Evolutionary conservation across 2,113 vertebrate genomes (phyloP), one percentile per base, ranked within the genome.

Genomic region (Camarhynchus parvulus): DNA sequence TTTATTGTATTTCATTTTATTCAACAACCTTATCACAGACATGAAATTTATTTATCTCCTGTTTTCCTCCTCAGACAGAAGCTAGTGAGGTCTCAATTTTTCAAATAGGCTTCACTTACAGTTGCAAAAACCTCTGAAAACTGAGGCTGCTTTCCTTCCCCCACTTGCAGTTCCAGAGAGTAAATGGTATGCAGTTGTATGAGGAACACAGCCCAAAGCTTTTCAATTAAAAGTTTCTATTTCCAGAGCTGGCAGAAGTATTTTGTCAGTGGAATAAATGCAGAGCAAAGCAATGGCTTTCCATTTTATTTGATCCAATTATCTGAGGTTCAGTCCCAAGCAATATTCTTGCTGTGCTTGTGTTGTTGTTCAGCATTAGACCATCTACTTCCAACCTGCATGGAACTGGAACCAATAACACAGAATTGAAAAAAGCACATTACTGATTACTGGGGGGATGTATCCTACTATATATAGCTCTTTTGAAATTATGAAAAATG

Each of bases 21-120:
- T 62, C 0, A 17, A 44, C 84, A 75, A 66, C 47, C 49, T 89
- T 72, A 78, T 92, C 13, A 4, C 62, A 80, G 82, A 16, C 66
- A 68, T 17, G 28, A 61, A 84, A 82, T 91, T 16, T 89, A 79
- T 75, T 89, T 72, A 76, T 79, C 49, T 53, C 6, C 44, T 0
- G 0, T 44, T 73, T 72, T 75, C 20, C 76, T 64, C 47, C 67
- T 85, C 78, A 87, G 50, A 79, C 20, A 73, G 72, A 76, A 62
- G n/a, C n/a, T 73, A 63, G 79, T 79, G 67, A 97, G 50, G 70
- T 82, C 82, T 91, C 55, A 69, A 16, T 91, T 96, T 88, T 87
- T 78, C 53, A 69, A 68, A 69, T 7, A 82, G 66, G 2, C 30
- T 72, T 89, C 67, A 69, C 10, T 92, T 82, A 56, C 58, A 73